These are phyloP conservation scores for Leucophenga montana DNA, from an alignment of 2,888 invertebrate species.

Conservation along the genomic window DNA sequence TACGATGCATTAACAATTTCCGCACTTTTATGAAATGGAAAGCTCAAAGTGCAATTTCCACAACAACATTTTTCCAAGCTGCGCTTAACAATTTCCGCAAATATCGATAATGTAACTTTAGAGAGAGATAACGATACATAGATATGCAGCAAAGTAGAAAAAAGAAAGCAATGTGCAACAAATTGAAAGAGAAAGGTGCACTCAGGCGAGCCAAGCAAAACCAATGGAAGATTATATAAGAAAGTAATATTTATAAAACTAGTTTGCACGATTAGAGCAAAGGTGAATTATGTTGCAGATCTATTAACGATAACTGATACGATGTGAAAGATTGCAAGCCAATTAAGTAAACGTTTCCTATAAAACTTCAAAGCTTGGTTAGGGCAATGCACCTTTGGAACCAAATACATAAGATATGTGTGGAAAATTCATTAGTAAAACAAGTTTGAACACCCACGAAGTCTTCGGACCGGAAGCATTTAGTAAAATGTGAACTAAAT, in stretches of 20 bases:
- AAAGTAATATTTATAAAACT: too few relatives aligned
- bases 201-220: neutral
- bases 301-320: neutral
- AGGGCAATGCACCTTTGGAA: slow-evolving; percentile 1
- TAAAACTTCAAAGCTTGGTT: neutral
- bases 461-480: too few relatives aligned
- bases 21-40: neutral
- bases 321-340: slow-evolving; percentile 23
- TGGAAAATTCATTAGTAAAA: too few relatives aligned
- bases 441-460: neutral
- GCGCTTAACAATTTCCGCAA: slow-evolving; percentile 59
- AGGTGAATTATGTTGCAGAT: too few relatives aligned
- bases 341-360: too few relatives aligned
- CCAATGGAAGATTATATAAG: too few relatives aligned
- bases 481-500: too few relatives aligned
- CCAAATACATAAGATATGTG: too few relatives aligned
- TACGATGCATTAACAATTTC: neutral
- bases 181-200: slow-evolving; percentile 17
- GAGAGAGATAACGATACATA: slow-evolving; percentile 14
- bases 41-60: slow-evolving; percentile 19
- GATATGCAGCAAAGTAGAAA: neutral
- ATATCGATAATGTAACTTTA: slow-evolving; percentile 24
- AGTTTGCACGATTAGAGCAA: too few relatives aligned
- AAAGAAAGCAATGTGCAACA: neutral
- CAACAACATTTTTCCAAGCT: slow-evolving; percentile 52